phyloP scores from a whole-genome alignment of 2,797 vertebrate species.

The Helostoma temminkii region DNA sequence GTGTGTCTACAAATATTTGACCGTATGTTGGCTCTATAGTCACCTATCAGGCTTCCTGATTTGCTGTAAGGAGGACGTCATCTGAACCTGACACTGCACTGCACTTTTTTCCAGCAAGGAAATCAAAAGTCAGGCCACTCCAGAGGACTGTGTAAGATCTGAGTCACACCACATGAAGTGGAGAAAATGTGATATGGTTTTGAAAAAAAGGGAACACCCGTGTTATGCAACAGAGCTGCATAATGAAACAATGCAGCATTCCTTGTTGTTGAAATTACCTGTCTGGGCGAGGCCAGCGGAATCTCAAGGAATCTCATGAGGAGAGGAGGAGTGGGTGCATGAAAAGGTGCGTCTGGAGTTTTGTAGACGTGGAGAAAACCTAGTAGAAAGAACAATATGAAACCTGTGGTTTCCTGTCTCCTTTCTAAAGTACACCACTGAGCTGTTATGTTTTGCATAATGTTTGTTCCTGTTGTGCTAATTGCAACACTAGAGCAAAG shows the following conservation, averaged over 20 bases:
- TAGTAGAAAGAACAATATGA: slow-evolving; percentile 26
- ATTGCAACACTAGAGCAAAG: slow-evolving; percentile 16
- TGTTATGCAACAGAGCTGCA: slow-evolving; percentile 45
- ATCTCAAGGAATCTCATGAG: background rate
- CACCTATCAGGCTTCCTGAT: background rate
- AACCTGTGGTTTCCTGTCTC: slow-evolving; percentile 50
- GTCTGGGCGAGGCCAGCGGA: background rate
- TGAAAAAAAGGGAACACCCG: slow-evolving; percentile 36
- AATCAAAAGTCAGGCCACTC: slow-evolving; percentile 10
- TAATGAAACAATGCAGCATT: slow-evolving; percentile 19
- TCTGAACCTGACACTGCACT: background rate
- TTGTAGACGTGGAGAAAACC: slow-evolving; percentile 36
- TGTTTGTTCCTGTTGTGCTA: slow-evolving; percentile 28
- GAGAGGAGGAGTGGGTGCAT: background rate
- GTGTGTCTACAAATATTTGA: background rate
- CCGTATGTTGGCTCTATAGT: background rate
- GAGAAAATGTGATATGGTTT: slow-evolving; percentile 7
- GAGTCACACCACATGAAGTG: slow-evolving; percentile 23
- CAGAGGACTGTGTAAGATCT: background rate
- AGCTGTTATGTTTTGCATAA: background rate
- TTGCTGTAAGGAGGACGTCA: slow-evolving; percentile 4
- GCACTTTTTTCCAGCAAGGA: slow-evolving; percentile 1
- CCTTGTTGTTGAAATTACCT: slow-evolving; percentile 1
- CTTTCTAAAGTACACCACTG: slow-evolving; percentile 3
- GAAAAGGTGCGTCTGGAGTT: background rate